Evolutionary conservation across 2,113 vertebrate species (phyloP), one percentile per base, ranked within the genome.

Genomic region (Amblyopsis rosae): DNA sequence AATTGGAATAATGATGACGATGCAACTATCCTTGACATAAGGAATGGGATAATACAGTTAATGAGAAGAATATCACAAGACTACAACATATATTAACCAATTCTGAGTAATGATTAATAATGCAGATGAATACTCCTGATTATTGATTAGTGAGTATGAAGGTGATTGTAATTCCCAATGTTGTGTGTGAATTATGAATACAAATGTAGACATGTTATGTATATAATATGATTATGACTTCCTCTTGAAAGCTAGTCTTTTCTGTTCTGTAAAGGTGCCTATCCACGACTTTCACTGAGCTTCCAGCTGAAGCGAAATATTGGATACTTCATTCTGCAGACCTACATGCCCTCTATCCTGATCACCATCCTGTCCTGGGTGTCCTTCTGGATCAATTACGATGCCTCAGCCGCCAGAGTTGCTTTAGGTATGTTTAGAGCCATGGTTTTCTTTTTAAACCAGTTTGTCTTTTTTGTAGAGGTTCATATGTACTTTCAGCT

Each of bases 291-390:
- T 62, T 99, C 97, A 46, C 87, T 99, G 88, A 99, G 98, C 89
- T 99, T 99, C 86, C 97, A 95, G 79, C 87, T 99, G 87, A 98
- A 98, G 90, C 94, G 97, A 80, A 99, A 98, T 87, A 98, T 98
- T n/a, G 98, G 98, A 32, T 99, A 99, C 88, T 98, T 99, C 91
- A 98, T 98, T 84, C 94, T 98, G 67, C 98, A 98, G 93, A 99
- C 98, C 1, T 98, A 99, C 89, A 99, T 99, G 98, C 98, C 98
- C 86, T 98, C 98, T 64, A 98, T 96, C 82, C 93, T 99, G 86
- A 99, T 99, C 88, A 99, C 97, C 67, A 99, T 99, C 89, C 92
- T 99, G 68, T 99, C 98, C 59, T 99, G 97, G 97, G 98, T 99
- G 69, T 98, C 98, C 48, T 98, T 98, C 93, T 99, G 97, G 98